phyloP scores from a whole-genome alignment of 2,888 invertebrate genomes.

The Ochlodes sylvanus region DNA sequence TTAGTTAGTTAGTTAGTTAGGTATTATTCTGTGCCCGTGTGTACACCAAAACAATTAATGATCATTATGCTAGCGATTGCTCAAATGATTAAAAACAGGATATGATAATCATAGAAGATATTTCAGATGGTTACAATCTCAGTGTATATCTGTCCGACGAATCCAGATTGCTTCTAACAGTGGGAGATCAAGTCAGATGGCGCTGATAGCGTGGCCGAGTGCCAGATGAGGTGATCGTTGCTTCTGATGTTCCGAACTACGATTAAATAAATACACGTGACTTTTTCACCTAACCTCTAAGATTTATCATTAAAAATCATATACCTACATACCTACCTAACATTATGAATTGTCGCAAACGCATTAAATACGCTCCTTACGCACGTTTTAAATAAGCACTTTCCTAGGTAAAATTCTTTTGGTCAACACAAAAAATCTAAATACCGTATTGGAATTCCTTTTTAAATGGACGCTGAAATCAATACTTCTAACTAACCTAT shows the following conservation, averaged over 20 bases:
- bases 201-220: conserved; percentile 72
- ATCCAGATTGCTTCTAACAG: conserved; percentile 56
- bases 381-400: too few species aligned
- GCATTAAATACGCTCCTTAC: too few species aligned
- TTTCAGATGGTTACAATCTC: conserved; percentile 24
- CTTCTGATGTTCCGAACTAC: conserved; percentile 38
- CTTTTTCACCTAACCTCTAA: neutral
- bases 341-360: too few species aligned
- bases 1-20: too few species aligned
- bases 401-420: too few species aligned
- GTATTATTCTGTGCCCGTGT: too few species aligned
- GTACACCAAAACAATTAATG: neutral
- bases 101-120: conserved; percentile 29
- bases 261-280: conserved; percentile 20
- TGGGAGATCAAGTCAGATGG: conserved; percentile 80
- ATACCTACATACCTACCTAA: too few species aligned
- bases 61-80: neutral
- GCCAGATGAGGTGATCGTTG: conserved; percentile 71
- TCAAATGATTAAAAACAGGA: conserved; percentile 24
- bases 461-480: conserved; percentile 14
- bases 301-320: too few species aligned
- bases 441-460: neutral
- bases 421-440: too few species aligned
- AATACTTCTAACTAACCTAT: conserved; percentile 14
- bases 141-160: conserved; percentile 33